phyloP scores from a whole-genome alignment of 2,888 invertebrate species.

The Hedychridium roseum region DNA sequence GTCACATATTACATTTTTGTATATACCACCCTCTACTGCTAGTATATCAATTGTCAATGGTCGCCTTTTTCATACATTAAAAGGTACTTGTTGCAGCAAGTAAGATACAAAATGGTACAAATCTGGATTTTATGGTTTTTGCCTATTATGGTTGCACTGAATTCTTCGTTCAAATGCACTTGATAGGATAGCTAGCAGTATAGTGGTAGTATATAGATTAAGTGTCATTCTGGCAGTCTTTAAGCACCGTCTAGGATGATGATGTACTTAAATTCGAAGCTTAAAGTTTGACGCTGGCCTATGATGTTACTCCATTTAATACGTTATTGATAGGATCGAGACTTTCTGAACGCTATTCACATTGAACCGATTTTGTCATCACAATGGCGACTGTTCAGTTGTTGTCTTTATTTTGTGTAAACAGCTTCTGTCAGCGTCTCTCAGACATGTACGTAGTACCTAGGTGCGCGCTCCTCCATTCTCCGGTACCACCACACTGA shows the following conservation, averaged over 20 bases:
- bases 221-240: conserved; percentile 23
- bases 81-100: too few relatives aligned
- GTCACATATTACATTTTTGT: conserved; percentile 34
- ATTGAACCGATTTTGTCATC: conserved; percentile 44
- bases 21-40: conserved; percentile 32
- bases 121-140: too few relatives aligned
- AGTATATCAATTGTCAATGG: too few relatives aligned
- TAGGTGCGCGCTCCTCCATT: conserved; percentile 61
- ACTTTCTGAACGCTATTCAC: conserved; percentile 43
- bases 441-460: conserved; percentile 62
- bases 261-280: too few relatives aligned
- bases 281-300: conserved; percentile 44
- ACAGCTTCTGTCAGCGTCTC: conserved; percentile 62
- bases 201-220: conserved; percentile 30
- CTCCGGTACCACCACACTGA: conserved; percentile 60
- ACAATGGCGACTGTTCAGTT: conserved; percentile 61
- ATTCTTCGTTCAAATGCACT: too few relatives aligned
- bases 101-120: too few relatives aligned
- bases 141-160: too few relatives aligned
- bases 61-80: too few relatives aligned
- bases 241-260: conserved; percentile 28
- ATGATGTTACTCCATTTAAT: conserved; percentile 28
- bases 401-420: conserved; percentile 63
- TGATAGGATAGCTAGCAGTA: conserved; percentile 29
- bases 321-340: conserved; percentile 41